These are phyloP conservation scores for Acanthaster planci DNA, from an alignment of 35 echinoderm and acorn worm species.

Conservation along the genomic window DNA sequence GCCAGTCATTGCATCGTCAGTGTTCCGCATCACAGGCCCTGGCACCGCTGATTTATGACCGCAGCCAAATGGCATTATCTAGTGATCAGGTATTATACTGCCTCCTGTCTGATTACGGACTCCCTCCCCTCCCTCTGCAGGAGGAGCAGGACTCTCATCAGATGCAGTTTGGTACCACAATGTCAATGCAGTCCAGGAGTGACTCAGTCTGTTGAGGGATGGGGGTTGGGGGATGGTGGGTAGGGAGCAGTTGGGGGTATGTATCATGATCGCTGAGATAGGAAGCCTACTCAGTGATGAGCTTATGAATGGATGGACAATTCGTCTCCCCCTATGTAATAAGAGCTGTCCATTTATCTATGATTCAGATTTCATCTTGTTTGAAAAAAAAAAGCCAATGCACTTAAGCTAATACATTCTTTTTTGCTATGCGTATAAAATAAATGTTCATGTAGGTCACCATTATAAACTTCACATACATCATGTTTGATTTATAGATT, in stretches of 20 bases:
- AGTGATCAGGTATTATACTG: not conserved
- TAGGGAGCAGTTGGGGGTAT: not conserved
- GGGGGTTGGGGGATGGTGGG: not conserved
- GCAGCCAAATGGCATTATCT: constrained; percentile 21
- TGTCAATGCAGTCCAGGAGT: not conserved
- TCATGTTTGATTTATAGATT: too few species aligned
- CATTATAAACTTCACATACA: too few species aligned
- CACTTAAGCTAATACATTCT: not conserved
- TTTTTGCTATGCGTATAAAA: too few species aligned
- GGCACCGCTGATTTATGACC: not conserved
- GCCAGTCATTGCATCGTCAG: constrained; percentile 20
- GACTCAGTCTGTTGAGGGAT: constrained; percentile 25
- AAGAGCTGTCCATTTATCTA: constrained; percentile 8
- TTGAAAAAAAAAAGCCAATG: constrained; percentile 1
- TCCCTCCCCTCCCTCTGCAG: not conserved
- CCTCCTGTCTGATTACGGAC: constrained; percentile 29
- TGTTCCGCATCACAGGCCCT: not conserved
- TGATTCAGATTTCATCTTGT: constrained; percentile 11
- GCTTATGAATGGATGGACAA: constrained; percentile 12
- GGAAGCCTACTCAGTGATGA: not conserved
- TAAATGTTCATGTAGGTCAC: too few species aligned
- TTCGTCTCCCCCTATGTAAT: constrained; percentile 6
- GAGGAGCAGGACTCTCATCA: too few species aligned
- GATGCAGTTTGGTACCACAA: too few species aligned
- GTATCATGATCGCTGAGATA: not conserved